Conservation (phyloP, 2,888 invertebrate genomes). For the Stenichneumon culpator region DNA sequence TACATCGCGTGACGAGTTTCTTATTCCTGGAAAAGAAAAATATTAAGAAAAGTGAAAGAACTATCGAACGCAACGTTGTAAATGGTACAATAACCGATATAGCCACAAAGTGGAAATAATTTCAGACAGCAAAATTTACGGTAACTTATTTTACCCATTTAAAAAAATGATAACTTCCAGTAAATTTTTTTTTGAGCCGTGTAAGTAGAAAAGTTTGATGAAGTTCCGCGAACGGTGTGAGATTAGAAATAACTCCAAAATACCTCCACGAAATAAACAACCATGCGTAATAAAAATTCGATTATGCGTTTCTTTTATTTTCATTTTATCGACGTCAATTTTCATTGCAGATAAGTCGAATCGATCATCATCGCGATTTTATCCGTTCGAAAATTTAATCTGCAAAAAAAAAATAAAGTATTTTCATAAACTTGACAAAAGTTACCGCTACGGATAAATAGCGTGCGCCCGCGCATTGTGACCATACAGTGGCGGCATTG, state of each 20-base stretch:
- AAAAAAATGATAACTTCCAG: not conserved
- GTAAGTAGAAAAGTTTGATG: not conserved
- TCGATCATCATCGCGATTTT: not conserved
- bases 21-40: not conserved
- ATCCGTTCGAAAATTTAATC: not conserved
- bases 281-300: not conserved
- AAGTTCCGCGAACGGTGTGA: not conserved
- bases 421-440: slow-evolving; percentile 2
- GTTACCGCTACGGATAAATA: not conserved
- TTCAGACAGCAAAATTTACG: not conserved
- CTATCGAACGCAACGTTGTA: not conserved
- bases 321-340: not conserved
- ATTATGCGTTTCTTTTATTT: not conserved
- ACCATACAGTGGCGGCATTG: slow-evolving; percentile 39
- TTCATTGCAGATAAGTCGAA: not conserved
- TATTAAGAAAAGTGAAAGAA: not conserved
- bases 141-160: not conserved
- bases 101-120: not conserved
- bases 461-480: slow-evolving; percentile 31
- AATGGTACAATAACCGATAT: not conserved
- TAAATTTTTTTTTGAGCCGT: not conserved
- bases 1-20: not conserved
- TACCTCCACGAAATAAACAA: not conserved
- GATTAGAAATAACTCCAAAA: not conserved
- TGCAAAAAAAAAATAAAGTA: not conserved